Percentiles rank a stretch among this genome's conserved stretches.
These are phyloP conservation scores for Ptychoptera contaminata DNA, from an alignment of 2,888 invertebrate genomes.

Conservation along the genomic window DNA sequence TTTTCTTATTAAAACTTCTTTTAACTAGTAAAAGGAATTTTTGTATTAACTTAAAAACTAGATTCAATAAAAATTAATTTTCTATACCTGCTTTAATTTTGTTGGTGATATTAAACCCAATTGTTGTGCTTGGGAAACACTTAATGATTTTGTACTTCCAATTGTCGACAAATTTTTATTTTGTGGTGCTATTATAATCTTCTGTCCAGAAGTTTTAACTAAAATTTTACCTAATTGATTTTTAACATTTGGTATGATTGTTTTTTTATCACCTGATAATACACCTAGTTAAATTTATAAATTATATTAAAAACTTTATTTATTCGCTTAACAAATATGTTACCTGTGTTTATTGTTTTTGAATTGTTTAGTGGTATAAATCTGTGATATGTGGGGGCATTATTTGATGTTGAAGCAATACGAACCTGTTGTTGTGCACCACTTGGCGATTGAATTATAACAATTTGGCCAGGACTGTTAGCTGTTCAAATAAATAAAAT, in stretches of 20 bases:
- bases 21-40: neutral
- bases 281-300: neutral
- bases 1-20: no score
- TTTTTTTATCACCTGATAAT: neutral
- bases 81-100: slow-evolving; percentile 5
- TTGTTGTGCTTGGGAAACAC: slow-evolving; percentile 7
- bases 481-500: slow-evolving; percentile 9
- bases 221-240: neutral
- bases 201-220: neutral
- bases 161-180: slow-evolving; percentile 4
- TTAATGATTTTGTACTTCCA: slow-evolving; percentile 5
- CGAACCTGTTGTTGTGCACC: slow-evolving; percentile 10
- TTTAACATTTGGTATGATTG: neutral
- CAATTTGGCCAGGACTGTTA: slow-evolving; percentile 29
- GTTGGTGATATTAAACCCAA: slow-evolving; percentile 5
- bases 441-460: slow-evolving; percentile 31
- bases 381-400: neutral
- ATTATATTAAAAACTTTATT: neutral
- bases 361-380: slow-evolving; percentile 16
- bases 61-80: neutral
- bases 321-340: neutral
- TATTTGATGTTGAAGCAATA: slow-evolving; percentile 5
- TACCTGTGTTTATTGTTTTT: slow-evolving; percentile 9
- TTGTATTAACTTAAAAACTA: neutral
- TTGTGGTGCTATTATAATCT: slow-evolving; percentile 3